Conservation (phyloP, 2,113 vertebrate species). For the Casuarius casuarius region DNA sequence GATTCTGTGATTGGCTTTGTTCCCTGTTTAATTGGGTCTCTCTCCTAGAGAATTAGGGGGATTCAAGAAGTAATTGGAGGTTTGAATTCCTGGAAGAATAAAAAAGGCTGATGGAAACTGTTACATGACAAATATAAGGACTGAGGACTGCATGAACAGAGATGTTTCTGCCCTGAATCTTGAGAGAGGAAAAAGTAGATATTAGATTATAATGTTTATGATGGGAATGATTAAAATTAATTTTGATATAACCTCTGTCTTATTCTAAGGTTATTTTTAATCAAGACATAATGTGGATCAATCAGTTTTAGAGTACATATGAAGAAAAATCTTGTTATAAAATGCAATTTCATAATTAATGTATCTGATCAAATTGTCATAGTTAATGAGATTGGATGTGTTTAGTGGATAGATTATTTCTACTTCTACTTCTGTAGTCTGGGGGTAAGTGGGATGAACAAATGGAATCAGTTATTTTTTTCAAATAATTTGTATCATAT, state of each 20-base stretch:
- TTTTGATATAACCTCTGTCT: neutral
- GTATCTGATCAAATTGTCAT: neutral
- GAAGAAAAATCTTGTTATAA: neutral
- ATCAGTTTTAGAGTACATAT: neutral
- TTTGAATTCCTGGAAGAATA: neutral
- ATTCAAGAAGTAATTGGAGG: neutral
- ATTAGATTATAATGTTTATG: neutral
- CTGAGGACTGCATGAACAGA: neutral
- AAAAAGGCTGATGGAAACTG: neutral
- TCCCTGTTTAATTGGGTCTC: neutral
- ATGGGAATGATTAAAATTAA: neutral
- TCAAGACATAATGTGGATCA: neutral
- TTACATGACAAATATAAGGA: neutral
- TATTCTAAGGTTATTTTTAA: neutral
- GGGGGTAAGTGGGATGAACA: neutral
- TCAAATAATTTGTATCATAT: neutral
- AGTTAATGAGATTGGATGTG: neutral
- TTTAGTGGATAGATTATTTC: neutral
- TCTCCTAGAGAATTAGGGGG: neutral
- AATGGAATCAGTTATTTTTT: neutral
- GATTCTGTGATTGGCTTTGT: neutral
- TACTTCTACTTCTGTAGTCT: neutral
- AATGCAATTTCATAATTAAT: neutral
- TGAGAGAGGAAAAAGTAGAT: neutral
- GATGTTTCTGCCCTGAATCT: neutral